Evolutionary conservation across 2,113 vertebrate species (phyloP).

Genomic region (Taurulus bubalis): DNA sequence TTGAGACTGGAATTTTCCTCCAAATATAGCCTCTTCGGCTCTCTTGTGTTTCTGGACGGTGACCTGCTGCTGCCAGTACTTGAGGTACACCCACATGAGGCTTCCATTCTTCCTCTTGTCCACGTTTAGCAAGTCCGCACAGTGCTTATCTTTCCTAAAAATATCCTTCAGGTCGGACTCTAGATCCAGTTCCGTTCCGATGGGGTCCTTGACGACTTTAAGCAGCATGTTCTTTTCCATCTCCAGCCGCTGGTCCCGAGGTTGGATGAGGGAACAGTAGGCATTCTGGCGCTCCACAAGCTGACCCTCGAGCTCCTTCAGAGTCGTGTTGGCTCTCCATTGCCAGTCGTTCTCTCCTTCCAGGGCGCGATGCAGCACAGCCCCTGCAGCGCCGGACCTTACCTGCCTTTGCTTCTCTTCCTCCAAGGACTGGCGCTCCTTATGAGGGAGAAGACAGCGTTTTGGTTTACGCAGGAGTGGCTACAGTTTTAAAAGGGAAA

Average conservation of each 20-base stretch:
- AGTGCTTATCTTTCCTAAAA: conserved; percentile 92
- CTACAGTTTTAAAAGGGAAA: neutral
- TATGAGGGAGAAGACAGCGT: neutral
- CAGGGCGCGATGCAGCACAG: conserved; percentile 83
- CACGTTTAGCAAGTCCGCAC: conserved; percentile 88
- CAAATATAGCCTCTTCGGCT: conserved; percentile 85
- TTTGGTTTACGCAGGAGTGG: conserved; percentile 2
- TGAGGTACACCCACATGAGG: conserved; percentile 97
- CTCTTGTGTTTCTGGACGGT: conserved; percentile 88
- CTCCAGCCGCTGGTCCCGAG: conserved; percentile 85
- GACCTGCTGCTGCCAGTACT: conserved; percentile 91
- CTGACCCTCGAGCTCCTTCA: conserved; percentile 87
- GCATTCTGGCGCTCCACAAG: conserved; percentile 90
- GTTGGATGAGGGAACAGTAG: conserved; percentile 90
- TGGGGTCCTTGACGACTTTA: conserved; percentile 86
- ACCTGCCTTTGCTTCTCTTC: conserved; percentile 83
- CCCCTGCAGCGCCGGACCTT: conserved; percentile 80
- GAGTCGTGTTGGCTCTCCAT: conserved; percentile 78
- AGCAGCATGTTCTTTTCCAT: conserved; percentile 91
- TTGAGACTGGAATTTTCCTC: conserved; percentile 46
- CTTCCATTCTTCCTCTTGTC: conserved; percentile 90
- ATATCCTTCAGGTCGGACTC: conserved; percentile 90
- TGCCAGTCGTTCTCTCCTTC: conserved; percentile 87
- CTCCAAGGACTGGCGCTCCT: conserved; percentile 83
- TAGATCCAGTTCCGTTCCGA: conserved; percentile 83